Conservation (phyloP, 2,888 invertebrate species). For the Gnatocerus cornutus region DNA sequence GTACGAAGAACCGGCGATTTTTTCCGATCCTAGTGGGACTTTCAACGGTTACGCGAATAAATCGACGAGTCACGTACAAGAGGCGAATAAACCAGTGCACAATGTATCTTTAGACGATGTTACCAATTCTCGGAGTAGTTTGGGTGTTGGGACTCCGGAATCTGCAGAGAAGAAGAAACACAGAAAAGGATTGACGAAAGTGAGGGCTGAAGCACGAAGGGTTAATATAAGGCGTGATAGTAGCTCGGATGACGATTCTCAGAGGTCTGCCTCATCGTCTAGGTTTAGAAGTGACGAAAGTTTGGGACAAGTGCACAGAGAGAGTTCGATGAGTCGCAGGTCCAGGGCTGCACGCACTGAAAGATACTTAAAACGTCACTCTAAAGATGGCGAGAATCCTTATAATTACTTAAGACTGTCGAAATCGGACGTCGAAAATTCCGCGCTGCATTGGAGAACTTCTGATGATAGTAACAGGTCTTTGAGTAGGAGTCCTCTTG, state of each 20-base stretch:
- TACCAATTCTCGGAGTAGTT: conserved; percentile 60
- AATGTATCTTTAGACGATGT: conserved; percentile 55
- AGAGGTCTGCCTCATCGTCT: conserved; percentile 80
- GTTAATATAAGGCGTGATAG: conserved; percentile 76
- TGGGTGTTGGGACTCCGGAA: conserved; percentile 72
- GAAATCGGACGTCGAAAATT: conserved; percentile 66
- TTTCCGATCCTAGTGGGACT: conserved; percentile 75
- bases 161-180: conserved; percentile 73
- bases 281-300: conserved; percentile 82
- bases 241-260: conserved; percentile 83
- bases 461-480: conserved; percentile 61
- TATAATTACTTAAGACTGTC: conserved; percentile 61
- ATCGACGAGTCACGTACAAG: conserved; percentile 52
- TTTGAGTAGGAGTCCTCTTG: conserved; percentile 63
- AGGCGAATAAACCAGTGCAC: conserved; percentile 52
- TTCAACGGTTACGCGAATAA: conserved; percentile 60
- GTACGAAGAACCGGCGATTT: conserved; percentile 73
- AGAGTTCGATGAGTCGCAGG: conserved; percentile 76
- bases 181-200: conserved; percentile 77
- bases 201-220: conserved; percentile 79
- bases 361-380: conserved; percentile 84
- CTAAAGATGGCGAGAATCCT: conserved; percentile 80
- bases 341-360: conserved; percentile 86
- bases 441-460: conserved; percentile 53
- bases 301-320: conserved; percentile 70